Base-by-base conservation (phyloP, 2,113 vertebrate species). In the Tauraco erythrolophus region DNA sequence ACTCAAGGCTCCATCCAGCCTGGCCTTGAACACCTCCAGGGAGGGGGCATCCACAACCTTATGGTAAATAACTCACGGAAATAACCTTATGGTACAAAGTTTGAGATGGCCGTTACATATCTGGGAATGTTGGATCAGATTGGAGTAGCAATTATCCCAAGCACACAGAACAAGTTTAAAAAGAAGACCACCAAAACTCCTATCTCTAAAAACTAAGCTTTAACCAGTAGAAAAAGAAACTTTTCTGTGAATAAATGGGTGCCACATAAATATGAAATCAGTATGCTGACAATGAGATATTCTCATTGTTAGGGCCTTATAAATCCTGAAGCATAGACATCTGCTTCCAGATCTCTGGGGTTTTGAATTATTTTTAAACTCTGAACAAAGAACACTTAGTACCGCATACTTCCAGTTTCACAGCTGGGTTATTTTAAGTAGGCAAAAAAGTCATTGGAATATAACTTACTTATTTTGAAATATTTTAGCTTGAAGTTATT, bases 381-480 rank as follows among this genome's bases (percentile, higher is more conserved):
- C 91, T 62, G 92, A 97, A 97, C 94, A 95, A 97, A 97, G 95
- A 97, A 96, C 96, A 94, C 91, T 96, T 94, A 94, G 97, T 97
- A 94, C 94, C 88, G 92, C 53, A 68, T 64, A 88, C 90, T 97
- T 95, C 80, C 85, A 97, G 43, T 64, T 96, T 97, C 96, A 96
- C 89, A 95, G 91, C 92, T 96, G 84, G 56, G 91, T 89, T 97
- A 94, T 95, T 97, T 97, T 92, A 92, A 94, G 92, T 33, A 96
- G 88, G 68, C 35, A 92, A 84, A 88, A 95, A 94, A n/a, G 51
- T 84, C 85, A 31, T 0, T 62, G 89, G 72, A 94, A 75, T 94
- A 87, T 56, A 80, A 51, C 76, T 89, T 95, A 88, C 35, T 81
- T 35, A 71, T 94, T 97, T 93, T 93, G 79, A 62, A 94, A 57